Percentiles rank a stretch among this genome's conserved stretches.
Evolutionary conservation across 2,113 vertebrate species (phyloP).

Genomic region (Heterotis niloticus): DNA sequence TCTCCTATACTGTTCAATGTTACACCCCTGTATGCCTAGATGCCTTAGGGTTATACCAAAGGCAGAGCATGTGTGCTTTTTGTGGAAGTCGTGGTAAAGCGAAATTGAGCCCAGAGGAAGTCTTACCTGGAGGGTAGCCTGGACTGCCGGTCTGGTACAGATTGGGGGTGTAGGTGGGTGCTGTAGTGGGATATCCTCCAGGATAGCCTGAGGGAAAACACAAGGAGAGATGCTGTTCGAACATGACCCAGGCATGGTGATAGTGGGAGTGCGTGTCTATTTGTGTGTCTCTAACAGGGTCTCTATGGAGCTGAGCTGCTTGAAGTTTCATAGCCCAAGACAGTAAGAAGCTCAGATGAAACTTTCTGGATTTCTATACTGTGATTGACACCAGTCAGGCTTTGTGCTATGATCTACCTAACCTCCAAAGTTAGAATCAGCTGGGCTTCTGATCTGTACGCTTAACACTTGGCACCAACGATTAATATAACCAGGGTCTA

Average conservation of each 20-base stretch:
- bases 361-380: background rate
- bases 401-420: background rate
- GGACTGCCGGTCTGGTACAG: conserved; percentile 76
- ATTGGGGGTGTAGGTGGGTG: conserved; percentile 77
- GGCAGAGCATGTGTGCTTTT: no score
- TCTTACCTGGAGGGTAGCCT: conserved; percentile 78
- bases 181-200: conserved; percentile 73
- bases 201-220: conserved; percentile 69
- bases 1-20: no score
- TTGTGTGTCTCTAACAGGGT: background rate
- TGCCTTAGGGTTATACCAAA: no score
- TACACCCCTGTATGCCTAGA: no score
- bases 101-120: no score
- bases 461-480: no score
- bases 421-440: background rate
- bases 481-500: no score
- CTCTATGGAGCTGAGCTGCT: no score
- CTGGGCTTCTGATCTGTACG: no score
- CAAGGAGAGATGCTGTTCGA: background rate
- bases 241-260: background rate
- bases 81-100: no score
- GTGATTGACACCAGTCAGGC: background rate
- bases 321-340: no score
- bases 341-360: background rate
- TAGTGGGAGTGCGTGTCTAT: background rate